A percentile compares a stretch with the other conserved stretches of the same genome.
These are phyloP conservation scores for Pithys albifrons DNA, from an alignment of 2,113 vertebrate genomes.

Conservation along the genomic window DNA sequence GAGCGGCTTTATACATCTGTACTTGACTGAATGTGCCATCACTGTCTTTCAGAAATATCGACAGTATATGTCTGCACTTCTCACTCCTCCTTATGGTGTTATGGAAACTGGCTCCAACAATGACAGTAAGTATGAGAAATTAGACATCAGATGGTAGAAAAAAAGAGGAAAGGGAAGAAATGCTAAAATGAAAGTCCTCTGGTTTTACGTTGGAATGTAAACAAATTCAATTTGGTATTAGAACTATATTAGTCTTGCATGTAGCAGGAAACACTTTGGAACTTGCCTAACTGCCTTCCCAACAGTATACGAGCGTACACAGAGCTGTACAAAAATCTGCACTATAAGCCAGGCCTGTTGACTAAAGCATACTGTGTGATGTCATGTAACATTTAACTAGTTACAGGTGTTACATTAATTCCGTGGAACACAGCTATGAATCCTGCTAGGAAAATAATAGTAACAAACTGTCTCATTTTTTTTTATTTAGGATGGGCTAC, in stretches of 20 bases:
- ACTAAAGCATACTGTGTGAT: background rate
- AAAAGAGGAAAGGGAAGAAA: background rate
- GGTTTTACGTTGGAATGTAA: background rate
- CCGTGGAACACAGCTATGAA: background rate
- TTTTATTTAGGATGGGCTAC: background rate
- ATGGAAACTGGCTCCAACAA: slow-evolving; percentile 90
- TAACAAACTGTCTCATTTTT: background rate
- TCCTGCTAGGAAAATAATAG: background rate
- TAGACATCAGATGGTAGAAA: background rate
- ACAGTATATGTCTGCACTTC: slow-evolving; percentile 93
- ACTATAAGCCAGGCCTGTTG: background rate
- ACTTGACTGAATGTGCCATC: slow-evolving; percentile 20
- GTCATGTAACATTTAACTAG: background rate
- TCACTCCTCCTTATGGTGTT: slow-evolving; percentile 94
- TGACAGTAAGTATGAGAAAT: slow-evolving; percentile 86
- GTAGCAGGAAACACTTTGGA: background rate
- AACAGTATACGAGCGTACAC: background rate
- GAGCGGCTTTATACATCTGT: background rate
- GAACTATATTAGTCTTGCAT: background rate
- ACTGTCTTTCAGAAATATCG: slow-evolving; percentile 88
- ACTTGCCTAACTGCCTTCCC: background rate
- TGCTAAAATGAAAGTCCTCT: background rate
- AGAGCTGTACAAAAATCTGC: background rate
- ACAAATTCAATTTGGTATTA: background rate
- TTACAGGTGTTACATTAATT: background rate